These are phyloP conservation scores for Apamea crenata DNA, from an alignment of 2,888 invertebrate genomes.

Conservation along the genomic window DNA sequence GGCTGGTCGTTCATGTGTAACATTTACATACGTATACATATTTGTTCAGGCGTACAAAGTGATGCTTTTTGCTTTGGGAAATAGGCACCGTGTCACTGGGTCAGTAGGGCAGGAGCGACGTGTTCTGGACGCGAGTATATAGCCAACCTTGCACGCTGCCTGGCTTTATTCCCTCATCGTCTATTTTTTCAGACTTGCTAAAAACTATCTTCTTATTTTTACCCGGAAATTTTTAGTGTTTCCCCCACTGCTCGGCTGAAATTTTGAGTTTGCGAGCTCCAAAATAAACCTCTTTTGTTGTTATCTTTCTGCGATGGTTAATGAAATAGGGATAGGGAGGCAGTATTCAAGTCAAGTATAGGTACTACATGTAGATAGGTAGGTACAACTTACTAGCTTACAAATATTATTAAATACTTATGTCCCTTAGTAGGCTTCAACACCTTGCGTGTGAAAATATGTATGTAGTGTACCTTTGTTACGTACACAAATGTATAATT, in stretches of 20 bases:
- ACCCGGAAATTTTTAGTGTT: not conserved
- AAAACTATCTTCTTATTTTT: constrained; percentile 2
- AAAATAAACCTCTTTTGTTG: not conserved
- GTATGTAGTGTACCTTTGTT: constrained; percentile 3
- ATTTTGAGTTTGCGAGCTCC: not conserved
- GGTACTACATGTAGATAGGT: not conserved
- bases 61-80: constrained; percentile 80
- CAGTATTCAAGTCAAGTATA: not conserved
- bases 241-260: not conserved
- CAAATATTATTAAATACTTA: constrained; percentile 37
- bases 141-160: constrained; percentile 73
- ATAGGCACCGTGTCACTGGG: constrained; percentile 81
- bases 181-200: constrained; percentile 23
- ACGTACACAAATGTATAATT: not conserved
- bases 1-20: constrained; percentile 71
- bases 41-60: constrained; percentile 79
- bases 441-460: constrained; percentile 18
- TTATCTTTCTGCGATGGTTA: not conserved
- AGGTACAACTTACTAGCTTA: not conserved
- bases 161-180: constrained; percentile 70
- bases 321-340: not conserved
- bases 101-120: constrained; percentile 82
- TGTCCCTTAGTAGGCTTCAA: constrained; percentile 39
- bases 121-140: constrained; percentile 77
- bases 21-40: constrained; percentile 81